Base-by-base conservation (phyloP, 2,888 invertebrate species). In the Macrophya alboannulata region DNA sequence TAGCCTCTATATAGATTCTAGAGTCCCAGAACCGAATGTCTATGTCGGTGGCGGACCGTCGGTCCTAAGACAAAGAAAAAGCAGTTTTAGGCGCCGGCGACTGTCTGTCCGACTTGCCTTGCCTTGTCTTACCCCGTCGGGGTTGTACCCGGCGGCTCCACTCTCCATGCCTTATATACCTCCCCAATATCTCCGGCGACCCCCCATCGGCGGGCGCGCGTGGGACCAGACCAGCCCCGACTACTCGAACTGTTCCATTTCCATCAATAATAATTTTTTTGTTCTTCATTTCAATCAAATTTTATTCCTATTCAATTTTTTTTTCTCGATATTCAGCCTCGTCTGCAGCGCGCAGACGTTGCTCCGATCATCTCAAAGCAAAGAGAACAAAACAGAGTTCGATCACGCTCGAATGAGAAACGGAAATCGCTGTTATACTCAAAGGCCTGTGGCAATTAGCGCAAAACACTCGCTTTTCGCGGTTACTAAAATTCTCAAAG, bases 51-150 rank as follows among this genome's bases (percentile, higher is more conserved):
- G 87, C 88, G 89, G 88, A 45, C 68, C 87, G 87, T 86, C 87
- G 87, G 84, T 86, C 87, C 86, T 87, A 90, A 90, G 90, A 90
- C 90, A 89, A 89, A 90, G 90, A 89, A 88, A 68, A 90, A 90
- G 90, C 88, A 90, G 90, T 89, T 88, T 88, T 87, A 89, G 90
- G 90, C 90, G 90, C 90, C 90, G 89, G 87, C 87, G 89, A 88
- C 89, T 88, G 88, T 89, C 89, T 87, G 89, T 86, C 85, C 84
- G 86, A 76, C 85, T 84, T 55, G 77, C 17, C 77, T 77, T 45
- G 43, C 40, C 68, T 55, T 55, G 55, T 17, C 55, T 68, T 68
- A 68, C 68, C 40, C 79, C 79, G 79, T 59, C 79, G 62, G 79
- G 62, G 79, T 79, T 40, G 59, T 40, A 17, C 59, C 59, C 55